phyloP scores from a whole-genome alignment of 2,797 vertebrate species.

The Karalla daura region DNA sequence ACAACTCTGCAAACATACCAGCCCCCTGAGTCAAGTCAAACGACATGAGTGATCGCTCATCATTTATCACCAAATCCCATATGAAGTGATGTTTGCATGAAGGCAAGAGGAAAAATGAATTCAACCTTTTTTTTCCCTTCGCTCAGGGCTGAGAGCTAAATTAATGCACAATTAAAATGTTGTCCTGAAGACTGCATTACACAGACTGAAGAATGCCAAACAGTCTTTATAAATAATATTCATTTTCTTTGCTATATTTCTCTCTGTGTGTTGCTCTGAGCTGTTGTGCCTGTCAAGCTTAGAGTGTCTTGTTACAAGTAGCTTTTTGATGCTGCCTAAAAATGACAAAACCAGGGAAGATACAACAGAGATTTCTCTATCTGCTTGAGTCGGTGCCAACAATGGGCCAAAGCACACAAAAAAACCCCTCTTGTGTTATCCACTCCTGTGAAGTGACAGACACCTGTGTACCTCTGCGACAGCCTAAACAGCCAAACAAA shows the following conservation, averaged over 20 bases:
- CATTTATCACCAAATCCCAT: not conserved
- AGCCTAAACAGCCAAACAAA: not conserved
- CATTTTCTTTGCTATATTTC: not conserved
- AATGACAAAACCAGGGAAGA: slow-evolving; percentile 6
- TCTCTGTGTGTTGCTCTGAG: not conserved
- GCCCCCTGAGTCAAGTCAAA: not conserved
- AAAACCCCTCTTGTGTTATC: not conserved
- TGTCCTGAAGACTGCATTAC: too few relatives aligned
- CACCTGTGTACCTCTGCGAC: not conserved
- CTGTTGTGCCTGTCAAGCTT: not conserved
- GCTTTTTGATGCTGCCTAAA: slow-evolving; percentile 10
- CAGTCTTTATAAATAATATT: not conserved
- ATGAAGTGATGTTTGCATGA: not conserved
- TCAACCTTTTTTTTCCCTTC: not conserved
- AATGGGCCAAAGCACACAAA: not conserved
- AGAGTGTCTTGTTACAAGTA: not conserved
- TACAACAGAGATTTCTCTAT: not conserved
- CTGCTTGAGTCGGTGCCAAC: not conserved
- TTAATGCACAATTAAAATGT: too few relatives aligned
- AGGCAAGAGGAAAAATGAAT: slow-evolving; percentile 2
- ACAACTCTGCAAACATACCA: not conserved
- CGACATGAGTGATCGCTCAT: not conserved
- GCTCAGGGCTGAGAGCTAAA: not conserved
- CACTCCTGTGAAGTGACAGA: not conserved
- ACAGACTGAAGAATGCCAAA: not conserved